Evolutionary conservation across 2,888 invertebrate genomes (phyloP).

Genomic region (Cryptophagus acutangulus): DNA sequence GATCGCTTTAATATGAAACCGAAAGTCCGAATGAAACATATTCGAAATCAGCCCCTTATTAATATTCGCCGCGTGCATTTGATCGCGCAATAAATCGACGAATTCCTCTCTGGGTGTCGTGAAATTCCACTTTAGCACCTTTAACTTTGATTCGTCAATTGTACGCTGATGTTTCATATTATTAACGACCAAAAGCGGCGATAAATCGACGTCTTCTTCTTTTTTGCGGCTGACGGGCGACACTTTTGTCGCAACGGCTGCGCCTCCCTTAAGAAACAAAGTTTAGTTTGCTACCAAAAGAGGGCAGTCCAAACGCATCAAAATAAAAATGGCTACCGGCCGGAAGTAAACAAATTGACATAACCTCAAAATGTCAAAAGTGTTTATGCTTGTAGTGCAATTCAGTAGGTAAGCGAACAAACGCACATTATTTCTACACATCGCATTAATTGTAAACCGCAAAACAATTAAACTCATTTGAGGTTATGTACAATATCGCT

Average conservation of each 20-base stretch:
- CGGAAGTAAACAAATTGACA: no score
- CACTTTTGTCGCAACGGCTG: background rate
- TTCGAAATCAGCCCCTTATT: constrained; percentile 82
- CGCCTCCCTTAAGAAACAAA: background rate
- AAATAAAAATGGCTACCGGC: no score
- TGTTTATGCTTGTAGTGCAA: no score
- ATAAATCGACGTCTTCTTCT: constrained; percentile 77
- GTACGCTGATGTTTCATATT: constrained; percentile 88
- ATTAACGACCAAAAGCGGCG: constrained; percentile 74
- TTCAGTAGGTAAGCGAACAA: no score
- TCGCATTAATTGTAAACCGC: no score
- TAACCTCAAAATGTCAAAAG: no score
- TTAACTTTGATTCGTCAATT: constrained; percentile 90
- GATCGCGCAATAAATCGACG: constrained; percentile 83
- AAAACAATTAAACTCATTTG: no score
- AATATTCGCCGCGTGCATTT: constrained; percentile 83
- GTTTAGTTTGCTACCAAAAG: no score
- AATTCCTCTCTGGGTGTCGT: constrained; percentile 90
- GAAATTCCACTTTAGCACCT: constrained; percentile 94
- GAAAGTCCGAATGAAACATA: constrained; percentile 91
- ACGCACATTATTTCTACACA: no score
- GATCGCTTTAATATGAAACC: constrained; percentile 92
- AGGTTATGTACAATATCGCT: no score
- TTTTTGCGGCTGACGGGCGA: constrained; percentile 73
- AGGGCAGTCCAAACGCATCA: no score